A percentile compares a stretch with the other conserved stretches of the same genome.
These are phyloP conservation scores for Mamestra configurata DNA, from an alignment of 1,140 invertebrate genomes.

Conservation along the genomic window DNA sequence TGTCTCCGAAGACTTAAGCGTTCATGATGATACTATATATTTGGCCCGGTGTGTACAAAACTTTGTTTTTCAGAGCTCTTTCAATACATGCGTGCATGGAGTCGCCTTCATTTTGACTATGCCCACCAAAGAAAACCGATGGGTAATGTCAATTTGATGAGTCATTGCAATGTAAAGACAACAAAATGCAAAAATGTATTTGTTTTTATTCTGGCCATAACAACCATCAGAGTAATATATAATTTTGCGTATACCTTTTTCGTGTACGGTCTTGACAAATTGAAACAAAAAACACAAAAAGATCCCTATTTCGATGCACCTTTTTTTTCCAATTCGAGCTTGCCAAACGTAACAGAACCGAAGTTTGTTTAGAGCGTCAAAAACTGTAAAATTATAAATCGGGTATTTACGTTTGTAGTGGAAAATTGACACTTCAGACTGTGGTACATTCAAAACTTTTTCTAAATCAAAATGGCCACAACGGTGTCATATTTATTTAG, in stretches of 20 bases:
- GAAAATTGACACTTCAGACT: neutral
- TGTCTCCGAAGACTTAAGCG: neutral
- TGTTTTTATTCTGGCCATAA: neutral
- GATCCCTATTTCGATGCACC: neutral
- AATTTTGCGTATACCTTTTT: too few species aligned
- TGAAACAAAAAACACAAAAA: too few species aligned
- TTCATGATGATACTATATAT: neutral
- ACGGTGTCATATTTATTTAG: neutral
- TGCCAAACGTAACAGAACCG: neutral
- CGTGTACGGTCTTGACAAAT: too few species aligned
- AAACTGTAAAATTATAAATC: neutral
- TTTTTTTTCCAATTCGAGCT: neutral
- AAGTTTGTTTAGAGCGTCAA: neutral
- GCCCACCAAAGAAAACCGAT: too few species aligned
- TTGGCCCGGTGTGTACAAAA: too few species aligned
- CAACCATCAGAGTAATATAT: neutral
- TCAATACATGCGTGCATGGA: too few species aligned
- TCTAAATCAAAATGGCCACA: neutral
- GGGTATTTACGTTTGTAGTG: neutral
- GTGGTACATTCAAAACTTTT: neutral
- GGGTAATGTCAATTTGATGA: neutral
- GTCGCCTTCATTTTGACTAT: too few species aligned
- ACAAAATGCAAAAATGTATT: neutral
- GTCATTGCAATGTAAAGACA: neutral
- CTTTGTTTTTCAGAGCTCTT: too few species aligned